Base-by-base conservation (phyloP, 2,797 vertebrate species). In the Macrochelys suwanniensis region DNA sequence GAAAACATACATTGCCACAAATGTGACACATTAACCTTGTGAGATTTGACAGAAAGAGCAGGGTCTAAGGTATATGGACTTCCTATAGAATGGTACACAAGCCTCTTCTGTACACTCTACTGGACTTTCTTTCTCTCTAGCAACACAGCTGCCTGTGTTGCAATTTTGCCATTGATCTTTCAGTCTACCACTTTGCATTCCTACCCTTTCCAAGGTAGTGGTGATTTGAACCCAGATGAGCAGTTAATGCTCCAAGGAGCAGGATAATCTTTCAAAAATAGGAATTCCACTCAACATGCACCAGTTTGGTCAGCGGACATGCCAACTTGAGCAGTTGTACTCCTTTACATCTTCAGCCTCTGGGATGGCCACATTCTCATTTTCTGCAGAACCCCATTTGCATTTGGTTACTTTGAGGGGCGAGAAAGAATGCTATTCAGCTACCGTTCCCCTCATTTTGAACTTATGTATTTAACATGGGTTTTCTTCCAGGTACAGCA, bases 131-230 rank as follows among this genome's bases (percentile, higher is more conserved):
- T 84, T 37, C 12, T 31, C 50, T 84, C 12, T 65, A 19, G 45
- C 17, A 94, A 51, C 11, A 65, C 4, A 81, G 2, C 6, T 51
- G 23, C 45, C 7, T n/a, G n/a, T 88, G 33, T 45, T 79, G 26
- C 17, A 57, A 21, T 84, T 93, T 89, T 90, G 16, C 28, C 82
- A 92, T 76, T 96, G 25, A 56, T 88, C 76, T 10, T 21, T 92
- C 54, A 50, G 19, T 65, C 16, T 2, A 16, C 17, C n/a, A 17
- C 31, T 87, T 82, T 76, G 28, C 1, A 3, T 92, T 93, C 76
- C 89, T 65, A 90, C 23, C 5, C 9, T 76, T 85, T 49, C 33
- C 68, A 82, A 87, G 87, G 3, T 4, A 17, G n/a, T 87, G 82
- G 89, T 94, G 91, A 5, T 5, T 68, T 61, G 31, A 93, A 33